These are phyloP conservation scores for Philereme transversata DNA, from an alignment of 2,888 invertebrate genomes.

Conservation along the genomic window DNA sequence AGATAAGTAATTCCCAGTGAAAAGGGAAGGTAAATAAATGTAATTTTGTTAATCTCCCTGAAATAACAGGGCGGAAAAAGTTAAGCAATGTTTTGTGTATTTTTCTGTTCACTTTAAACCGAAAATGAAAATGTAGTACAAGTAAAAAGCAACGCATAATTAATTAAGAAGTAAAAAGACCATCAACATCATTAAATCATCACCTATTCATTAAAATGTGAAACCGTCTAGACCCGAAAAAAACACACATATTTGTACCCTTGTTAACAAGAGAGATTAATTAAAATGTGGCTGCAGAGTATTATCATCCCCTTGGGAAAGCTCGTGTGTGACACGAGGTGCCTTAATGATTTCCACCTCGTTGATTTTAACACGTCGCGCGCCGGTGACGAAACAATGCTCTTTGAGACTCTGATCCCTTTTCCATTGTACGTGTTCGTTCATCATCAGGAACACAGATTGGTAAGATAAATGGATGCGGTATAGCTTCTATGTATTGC, in stretches of 20 bases:
- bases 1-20: neutral
- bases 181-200: too few relatives aligned
- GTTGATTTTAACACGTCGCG: conserved; percentile 33
- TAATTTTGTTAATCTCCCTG: conserved; percentile 7
- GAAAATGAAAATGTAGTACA: neutral
- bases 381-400: conserved; percentile 37
- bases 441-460: conserved; percentile 48
- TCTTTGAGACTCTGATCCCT: conserved; percentile 40
- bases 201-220: too few relatives aligned
- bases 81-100: conserved; percentile 1
- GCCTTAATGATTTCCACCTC: conserved; percentile 37
- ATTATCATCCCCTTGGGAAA: conserved; percentile 30
- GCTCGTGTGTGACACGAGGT: conserved; percentile 20
- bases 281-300: conserved; percentile 17
- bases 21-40: conserved; percentile 6
- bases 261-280: neutral
- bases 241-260: neutral
- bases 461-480: neutral
- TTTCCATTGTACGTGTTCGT: conserved; percentile 50
- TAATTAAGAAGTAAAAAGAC: too few relatives aligned
- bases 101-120: neutral
- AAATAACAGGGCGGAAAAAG: conserved; percentile 7
- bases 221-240: too few relatives aligned
- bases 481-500: neutral
- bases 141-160: too few relatives aligned